Percentiles rank a stretch among this genome's conserved stretches.
Evolutionary conservation across 2,888 invertebrate genomes (phyloP).

Genomic region (Timema podura): DNA sequence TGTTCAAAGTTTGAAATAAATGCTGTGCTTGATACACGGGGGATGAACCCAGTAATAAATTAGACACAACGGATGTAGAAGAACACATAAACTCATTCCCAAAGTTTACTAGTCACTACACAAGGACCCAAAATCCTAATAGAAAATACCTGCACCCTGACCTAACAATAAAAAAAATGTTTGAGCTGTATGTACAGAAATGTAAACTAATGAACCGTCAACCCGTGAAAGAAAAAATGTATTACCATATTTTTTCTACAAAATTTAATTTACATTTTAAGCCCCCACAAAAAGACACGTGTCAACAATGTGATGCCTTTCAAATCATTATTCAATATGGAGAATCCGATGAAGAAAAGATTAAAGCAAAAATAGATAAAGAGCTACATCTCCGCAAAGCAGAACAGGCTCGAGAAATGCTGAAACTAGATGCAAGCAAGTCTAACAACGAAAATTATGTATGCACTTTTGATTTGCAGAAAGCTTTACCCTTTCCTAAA

Average conservation of each 20-base stretch:
- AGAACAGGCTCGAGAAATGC: constrained; percentile 7
- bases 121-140: background rate
- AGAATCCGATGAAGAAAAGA: background rate
- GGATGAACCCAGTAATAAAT: background rate
- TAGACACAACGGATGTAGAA: background rate
- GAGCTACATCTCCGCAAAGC: background rate
- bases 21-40: background rate
- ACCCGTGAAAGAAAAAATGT: background rate
- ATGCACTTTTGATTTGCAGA: constrained; percentile 1
- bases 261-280: constrained; percentile 12
- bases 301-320: constrained; percentile 4
- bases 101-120: background rate
- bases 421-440: background rate
- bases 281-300: constrained; percentile 8
- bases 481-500: constrained; percentile 1
- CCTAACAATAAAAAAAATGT: constrained; percentile 2
- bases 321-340: background rate
- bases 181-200: background rate
- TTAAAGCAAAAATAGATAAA: background rate
- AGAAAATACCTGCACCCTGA: constrained; percentile 6
- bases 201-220: background rate
- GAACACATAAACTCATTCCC: background rate
- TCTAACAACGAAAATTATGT: background rate
- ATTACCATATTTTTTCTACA: constrained; percentile 13
- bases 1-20: background rate